A percentile compares a stretch with the other conserved stretches of the same genome.
These are phyloP conservation scores for Manis crassicaudata DNA, from an alignment of 2,797 vertebrate genomes.

Conservation along the genomic window DNA sequence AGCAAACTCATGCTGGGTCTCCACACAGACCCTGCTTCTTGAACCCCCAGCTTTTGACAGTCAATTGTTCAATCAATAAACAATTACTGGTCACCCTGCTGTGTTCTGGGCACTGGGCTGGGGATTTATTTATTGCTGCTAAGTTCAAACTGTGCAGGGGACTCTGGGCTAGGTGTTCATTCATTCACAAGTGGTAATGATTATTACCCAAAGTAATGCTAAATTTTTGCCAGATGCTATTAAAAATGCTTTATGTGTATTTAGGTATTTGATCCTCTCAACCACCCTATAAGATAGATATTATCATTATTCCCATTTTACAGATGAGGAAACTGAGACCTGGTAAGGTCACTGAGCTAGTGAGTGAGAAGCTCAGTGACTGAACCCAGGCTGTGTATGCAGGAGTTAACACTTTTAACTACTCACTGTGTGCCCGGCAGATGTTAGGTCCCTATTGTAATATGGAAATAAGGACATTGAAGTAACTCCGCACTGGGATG, in stretches of 20 bases:
- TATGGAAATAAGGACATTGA: rapidly evolving
- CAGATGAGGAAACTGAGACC: background rate
- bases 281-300: background rate
- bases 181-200: background rate
- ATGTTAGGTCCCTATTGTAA: background rate
- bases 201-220: background rate
- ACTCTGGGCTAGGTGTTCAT: background rate
- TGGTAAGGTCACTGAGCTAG: background rate
- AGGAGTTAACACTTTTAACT: background rate
- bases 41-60: conserved; percentile 28
- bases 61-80: conserved; percentile 69
- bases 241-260: background rate
- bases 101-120: background rate
- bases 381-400: background rate
- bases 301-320: background rate
- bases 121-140: conserved; percentile 40
- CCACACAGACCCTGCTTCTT: background rate
- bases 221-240: background rate
- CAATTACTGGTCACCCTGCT: conserved; percentile 45
- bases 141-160: conserved; percentile 11
- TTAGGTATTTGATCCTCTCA: background rate
- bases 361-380: background rate
- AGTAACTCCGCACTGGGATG: background rate
- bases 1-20: conserved; percentile 36
- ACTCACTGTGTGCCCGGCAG: background rate